These are phyloP conservation scores for Norana najaformis DNA, from an alignment of 2,888 invertebrate species.

Conservation along the genomic window DNA sequence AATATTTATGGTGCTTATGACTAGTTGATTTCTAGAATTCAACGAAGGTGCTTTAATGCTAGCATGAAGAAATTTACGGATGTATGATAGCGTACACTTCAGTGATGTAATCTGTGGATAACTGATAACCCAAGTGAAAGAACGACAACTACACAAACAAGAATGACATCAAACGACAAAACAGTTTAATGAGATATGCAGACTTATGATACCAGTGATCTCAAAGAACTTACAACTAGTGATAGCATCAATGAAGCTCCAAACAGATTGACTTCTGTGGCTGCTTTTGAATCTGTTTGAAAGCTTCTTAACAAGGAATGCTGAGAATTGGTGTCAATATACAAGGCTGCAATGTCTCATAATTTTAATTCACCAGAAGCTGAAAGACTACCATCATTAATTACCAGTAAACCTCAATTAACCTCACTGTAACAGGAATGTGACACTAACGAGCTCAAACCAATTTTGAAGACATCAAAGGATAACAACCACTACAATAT, in stretches of 20 bases:
- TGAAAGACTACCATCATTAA: background rate
- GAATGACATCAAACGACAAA: background rate
- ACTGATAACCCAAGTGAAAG: background rate
- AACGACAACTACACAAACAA: background rate
- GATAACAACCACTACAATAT: background rate
- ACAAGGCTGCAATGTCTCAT: background rate
- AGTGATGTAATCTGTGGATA: background rate
- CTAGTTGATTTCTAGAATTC: conserved; percentile 18
- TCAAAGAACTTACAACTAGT: background rate
- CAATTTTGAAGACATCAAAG: background rate
- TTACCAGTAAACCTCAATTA: no score
- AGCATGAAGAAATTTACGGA: background rate
- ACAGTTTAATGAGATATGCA: background rate
- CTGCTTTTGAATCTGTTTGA: background rate
- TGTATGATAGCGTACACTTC: background rate
- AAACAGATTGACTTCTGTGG: background rate
- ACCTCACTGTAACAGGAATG: background rate
- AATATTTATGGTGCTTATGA: conserved; percentile 21
- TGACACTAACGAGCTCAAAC: background rate
- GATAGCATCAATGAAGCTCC: background rate
- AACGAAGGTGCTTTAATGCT: background rate
- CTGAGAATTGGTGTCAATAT: conserved; percentile 1
- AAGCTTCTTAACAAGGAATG: background rate
- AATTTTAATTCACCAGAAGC: background rate
- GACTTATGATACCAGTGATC: background rate